Conservation (phyloP, 2,888 invertebrate genomes). For the Caenorhabditis sulstoni region DNA sequence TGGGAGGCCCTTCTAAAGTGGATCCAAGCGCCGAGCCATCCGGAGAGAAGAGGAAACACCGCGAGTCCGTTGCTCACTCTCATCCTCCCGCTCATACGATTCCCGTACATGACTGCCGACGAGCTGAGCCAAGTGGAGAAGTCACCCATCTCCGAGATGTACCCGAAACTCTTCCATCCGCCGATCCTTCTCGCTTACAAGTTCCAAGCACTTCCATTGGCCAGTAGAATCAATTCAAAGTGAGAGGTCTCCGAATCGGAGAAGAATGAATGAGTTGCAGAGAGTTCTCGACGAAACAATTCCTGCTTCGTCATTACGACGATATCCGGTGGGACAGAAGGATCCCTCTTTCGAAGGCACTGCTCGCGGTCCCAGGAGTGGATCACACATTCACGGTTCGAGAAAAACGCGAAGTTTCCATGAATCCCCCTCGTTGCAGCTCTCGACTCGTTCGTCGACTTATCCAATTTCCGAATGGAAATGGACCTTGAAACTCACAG, state of each 20-base stretch:
- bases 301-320: slow-evolving; percentile 81
- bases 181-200: slow-evolving; percentile 82
- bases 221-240: slow-evolving; percentile 78
- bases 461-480: slow-evolving; percentile 82
- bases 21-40: slow-evolving; percentile 80
- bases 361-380: slow-evolving; percentile 56
- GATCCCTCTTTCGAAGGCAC: slow-evolving; percentile 71
- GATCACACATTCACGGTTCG: slow-evolving; percentile 69
- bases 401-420: no score
- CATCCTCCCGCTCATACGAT: slow-evolving; percentile 81
- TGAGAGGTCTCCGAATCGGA: slow-evolving; percentile 23
- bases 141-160: slow-evolving; percentile 84
- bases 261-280: slow-evolving; percentile 46
- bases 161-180: slow-evolving; percentile 81
- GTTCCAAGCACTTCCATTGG: slow-evolving; percentile 81
- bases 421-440: slow-evolving; percentile 62
- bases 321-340: slow-evolving; percentile 82
- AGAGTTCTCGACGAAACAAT: slow-evolving; percentile 80
- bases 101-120: slow-evolving; percentile 94
- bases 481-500: slow-evolving; percentile 81
- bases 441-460: slow-evolving; percentile 81
- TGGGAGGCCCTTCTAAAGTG: slow-evolving; percentile 81
- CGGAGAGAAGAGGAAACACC: slow-evolving; percentile 77
- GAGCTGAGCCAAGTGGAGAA: slow-evolving; percentile 90
- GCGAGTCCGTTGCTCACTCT: slow-evolving; percentile 71